phyloP scores from a whole-genome alignment of 1,140 invertebrate species.

The Sycophaga agraensis region DNA sequence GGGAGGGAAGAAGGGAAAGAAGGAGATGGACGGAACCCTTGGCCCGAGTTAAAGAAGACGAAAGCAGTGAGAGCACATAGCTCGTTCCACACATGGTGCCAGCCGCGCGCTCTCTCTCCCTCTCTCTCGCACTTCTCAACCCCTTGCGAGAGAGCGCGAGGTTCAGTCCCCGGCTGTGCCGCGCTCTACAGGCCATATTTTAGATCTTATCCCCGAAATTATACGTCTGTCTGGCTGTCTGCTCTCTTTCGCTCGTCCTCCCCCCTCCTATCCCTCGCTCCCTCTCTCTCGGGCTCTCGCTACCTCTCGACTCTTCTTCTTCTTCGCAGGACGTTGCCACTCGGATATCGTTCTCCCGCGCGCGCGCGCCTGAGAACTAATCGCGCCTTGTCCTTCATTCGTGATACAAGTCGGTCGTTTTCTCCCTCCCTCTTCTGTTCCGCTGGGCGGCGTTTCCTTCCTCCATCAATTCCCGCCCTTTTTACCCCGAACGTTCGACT shows the following conservation, averaged over 20 bases:
- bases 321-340: constrained; percentile 38
- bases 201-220: constrained; percentile 52
- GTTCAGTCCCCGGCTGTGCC: constrained; percentile 43
- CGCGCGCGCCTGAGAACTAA: neutral
- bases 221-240: constrained; percentile 49
- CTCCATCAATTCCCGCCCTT: neutral
- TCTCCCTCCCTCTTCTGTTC: no score
- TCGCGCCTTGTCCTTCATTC: no score
- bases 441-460: neutral
- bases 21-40: neutral
- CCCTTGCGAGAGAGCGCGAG: constrained; percentile 20
- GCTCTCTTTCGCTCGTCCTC: constrained; percentile 32
- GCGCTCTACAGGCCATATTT: constrained; percentile 40
- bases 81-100: constrained; percentile 48
- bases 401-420: no score
- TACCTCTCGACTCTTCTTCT: neutral
- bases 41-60: constrained; percentile 2
- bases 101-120: neutral
- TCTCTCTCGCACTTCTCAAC: constrained; percentile 2
- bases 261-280: neutral
- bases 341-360: constrained; percentile 31
- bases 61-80: constrained; percentile 22
- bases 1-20: neutral
- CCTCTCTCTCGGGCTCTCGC: constrained; percentile 7
- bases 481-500: constrained; percentile 23